These are phyloP conservation scores for Epinotia brunnichana DNA, from an alignment of 2,888 invertebrate genomes.

Conservation along the genomic window DNA sequence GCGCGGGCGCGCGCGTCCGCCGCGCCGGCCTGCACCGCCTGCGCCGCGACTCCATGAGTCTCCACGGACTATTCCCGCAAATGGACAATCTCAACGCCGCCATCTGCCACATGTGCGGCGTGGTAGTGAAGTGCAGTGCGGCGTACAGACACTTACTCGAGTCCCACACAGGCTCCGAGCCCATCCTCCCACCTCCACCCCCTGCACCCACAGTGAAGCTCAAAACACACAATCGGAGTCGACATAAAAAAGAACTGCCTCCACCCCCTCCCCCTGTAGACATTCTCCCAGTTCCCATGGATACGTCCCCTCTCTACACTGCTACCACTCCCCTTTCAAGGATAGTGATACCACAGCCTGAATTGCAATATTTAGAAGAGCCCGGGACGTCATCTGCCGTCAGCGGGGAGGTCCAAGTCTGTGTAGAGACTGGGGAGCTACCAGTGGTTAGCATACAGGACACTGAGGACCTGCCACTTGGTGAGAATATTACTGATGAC, in stretches of 20 bases:
- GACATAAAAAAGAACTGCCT: slow-evolving; percentile 73
- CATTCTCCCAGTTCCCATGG: slow-evolving; percentile 68
- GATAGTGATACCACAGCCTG: slow-evolving; percentile 73
- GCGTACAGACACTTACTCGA: slow-evolving; percentile 88
- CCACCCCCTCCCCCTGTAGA: slow-evolving; percentile 71
- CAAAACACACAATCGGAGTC: slow-evolving; percentile 65
- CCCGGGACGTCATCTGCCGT: slow-evolving; percentile 65
- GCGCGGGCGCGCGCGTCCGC: slow-evolving; percentile 59
- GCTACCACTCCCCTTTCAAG: slow-evolving; percentile 72
- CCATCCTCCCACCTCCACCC: slow-evolving; percentile 76
- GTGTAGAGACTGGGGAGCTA: slow-evolving; percentile 76
- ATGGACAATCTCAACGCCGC: slow-evolving; percentile 90
- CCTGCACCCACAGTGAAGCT: slow-evolving; percentile 65
- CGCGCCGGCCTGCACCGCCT: slow-evolving; percentile 82
- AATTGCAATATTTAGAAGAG: slow-evolving; percentile 72
- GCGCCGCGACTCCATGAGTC: slow-evolving; percentile 86
- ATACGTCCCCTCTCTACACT: slow-evolving; percentile 68
- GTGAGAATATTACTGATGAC: slow-evolving; percentile 78
- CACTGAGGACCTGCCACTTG: slow-evolving; percentile 77
- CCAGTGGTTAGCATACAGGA: slow-evolving; percentile 82
- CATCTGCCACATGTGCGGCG: slow-evolving; percentile 90
- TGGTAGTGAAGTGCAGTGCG: slow-evolving; percentile 90
- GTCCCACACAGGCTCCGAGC: slow-evolving; percentile 76
- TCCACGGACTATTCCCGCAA: slow-evolving; percentile 91
- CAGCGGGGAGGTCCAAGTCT: slow-evolving; percentile 74